Evolutionary conservation across 92 coral and sea anemone species (phyloP).

Genomic region (Bergia sp.): DNA sequence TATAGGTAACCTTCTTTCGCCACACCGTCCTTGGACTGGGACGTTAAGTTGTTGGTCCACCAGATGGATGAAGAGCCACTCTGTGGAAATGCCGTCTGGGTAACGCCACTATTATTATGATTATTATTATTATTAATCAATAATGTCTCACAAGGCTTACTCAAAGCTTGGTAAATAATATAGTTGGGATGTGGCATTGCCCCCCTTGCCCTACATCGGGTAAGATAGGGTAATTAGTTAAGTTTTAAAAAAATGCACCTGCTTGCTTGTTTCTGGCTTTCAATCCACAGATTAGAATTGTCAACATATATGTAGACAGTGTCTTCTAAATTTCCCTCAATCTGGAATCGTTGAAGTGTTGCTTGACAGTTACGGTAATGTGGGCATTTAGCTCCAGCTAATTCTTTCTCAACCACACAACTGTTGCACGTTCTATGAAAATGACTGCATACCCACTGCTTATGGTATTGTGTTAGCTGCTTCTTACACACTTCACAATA

Average conservation of each 20-base stretch:
- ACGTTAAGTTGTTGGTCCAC: too few relatives aligned
- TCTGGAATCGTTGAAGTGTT: not conserved
- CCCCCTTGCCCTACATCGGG: too few relatives aligned
- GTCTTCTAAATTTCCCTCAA: not conserved
- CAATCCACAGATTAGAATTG: constrained; percentile 11
- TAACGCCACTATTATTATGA: too few relatives aligned
- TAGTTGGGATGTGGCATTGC: too few relatives aligned
- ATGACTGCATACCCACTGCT: constrained; percentile 50
- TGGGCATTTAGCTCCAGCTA: not conserved
- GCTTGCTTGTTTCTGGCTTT: constrained; percentile 12
- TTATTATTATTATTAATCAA: too few relatives aligned
- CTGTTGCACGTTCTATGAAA: constrained; percentile 41
- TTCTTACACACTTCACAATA: not conserved
- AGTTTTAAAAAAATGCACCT: not conserved
- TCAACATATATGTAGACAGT: not conserved
- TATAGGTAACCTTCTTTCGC: too few relatives aligned
- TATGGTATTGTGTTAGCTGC: constrained; percentile 4
- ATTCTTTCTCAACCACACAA: not conserved
- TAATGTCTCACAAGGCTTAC: too few relatives aligned
- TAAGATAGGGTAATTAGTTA: too few relatives aligned
- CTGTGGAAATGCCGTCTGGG: too few relatives aligned
- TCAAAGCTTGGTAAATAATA: too few relatives aligned
- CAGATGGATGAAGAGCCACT: too few relatives aligned
- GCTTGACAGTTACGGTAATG: not conserved
- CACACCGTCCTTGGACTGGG: too few relatives aligned